Evolutionary conservation across 2,797 vertebrate species (phyloP).

Genomic region (Aythya fuligula): DNA sequence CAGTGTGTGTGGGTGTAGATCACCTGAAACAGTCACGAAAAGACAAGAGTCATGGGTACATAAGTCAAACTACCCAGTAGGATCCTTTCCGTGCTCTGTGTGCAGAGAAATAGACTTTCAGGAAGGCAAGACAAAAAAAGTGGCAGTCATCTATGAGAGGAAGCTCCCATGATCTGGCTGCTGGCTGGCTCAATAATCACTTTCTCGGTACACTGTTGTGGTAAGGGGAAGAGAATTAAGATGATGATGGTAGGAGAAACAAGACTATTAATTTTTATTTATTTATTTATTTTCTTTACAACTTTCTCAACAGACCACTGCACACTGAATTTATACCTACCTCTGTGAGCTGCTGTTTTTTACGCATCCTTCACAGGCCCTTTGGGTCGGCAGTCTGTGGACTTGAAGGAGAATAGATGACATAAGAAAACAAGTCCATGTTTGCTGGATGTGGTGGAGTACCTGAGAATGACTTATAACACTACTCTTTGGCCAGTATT

Average conservation of each 20-base stretch:
- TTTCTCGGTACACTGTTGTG: background rate
- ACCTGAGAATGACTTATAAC: background rate
- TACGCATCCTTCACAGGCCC: background rate
- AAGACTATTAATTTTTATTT: background rate
- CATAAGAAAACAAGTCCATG: background rate
- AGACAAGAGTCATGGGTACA: background rate
- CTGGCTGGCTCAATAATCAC: background rate
- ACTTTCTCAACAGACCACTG: background rate
- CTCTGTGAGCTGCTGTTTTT: background rate
- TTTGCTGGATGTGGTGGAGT: background rate
- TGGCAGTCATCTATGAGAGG: background rate
- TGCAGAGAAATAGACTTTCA: background rate
- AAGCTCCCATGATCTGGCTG: background rate
- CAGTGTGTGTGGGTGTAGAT: rapidly evolving
- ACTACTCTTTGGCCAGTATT: background rate
- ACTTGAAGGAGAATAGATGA: background rate
- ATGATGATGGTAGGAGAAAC: background rate
- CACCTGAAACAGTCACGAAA: background rate
- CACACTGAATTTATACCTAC: rapidly evolving
- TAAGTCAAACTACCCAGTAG: background rate
- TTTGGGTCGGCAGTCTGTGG: background rate
- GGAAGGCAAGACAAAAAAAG: background rate
- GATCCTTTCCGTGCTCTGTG: background rate
- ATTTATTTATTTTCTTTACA: background rate
- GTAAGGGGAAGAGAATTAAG: background rate